Conservation (phyloP, 2,113 vertebrate species). For the Gallinago undulata region DNA sequence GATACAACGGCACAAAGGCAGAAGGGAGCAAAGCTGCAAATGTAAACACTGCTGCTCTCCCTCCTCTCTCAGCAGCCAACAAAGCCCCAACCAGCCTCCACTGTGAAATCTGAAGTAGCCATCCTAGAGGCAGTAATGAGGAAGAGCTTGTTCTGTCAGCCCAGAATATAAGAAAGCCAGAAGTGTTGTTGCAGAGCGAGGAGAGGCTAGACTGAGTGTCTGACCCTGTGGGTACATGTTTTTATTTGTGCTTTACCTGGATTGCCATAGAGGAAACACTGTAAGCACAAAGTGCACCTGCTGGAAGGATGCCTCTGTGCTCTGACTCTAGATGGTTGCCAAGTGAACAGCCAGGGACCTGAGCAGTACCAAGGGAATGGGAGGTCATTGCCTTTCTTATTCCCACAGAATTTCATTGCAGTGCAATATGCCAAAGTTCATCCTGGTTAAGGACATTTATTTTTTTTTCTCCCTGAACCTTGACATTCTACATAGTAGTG, state of each 20-base stretch:
- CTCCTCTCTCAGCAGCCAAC: background rate
- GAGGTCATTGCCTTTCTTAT: constrained; percentile 42
- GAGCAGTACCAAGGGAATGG: constrained; percentile 17
- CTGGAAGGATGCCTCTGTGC: constrained; percentile 23
- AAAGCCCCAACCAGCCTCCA: background rate
- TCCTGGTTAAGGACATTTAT: background rate
- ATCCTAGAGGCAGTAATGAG: background rate
- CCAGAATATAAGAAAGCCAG: background rate
- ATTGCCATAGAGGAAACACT: background rate
- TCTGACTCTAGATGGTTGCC: background rate
- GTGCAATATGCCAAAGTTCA: constrained; percentile 58
- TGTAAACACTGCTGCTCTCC: background rate
- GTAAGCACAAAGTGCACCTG: constrained; percentile 20
- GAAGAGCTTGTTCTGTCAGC: background rate
- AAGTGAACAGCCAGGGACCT: background rate
- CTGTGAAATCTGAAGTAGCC: background rate
- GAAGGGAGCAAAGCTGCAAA: background rate
- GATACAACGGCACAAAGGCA: background rate
- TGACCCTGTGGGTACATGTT: background rate
- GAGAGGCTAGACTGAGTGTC: background rate
- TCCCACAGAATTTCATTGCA: constrained; percentile 46
- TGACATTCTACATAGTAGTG: constrained; percentile 42
- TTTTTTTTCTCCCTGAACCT: constrained; percentile 11
- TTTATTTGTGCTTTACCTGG: background rate
- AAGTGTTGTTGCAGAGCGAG: background rate